Conservation (phyloP, 2,113 vertebrate species). For the Danio rerio region GRCz12tu NC_133188.1:13507001-13507500, state of each 20-base stretch:
- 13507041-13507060: slow-evolving; percentile 9
- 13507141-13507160: not conserved
- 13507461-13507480: slow-evolving; percentile 50
- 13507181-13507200: not conserved
- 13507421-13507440: slow-evolving; percentile 47
- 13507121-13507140: not conserved
- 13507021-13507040: not conserved
- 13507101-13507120: not conserved
- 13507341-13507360: slow-evolving; percentile 25
- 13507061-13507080: not conserved
- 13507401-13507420: slow-evolving; percentile 60
- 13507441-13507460: slow-evolving; percentile 67
- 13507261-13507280: not conserved
- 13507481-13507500: slow-evolving; percentile 35
- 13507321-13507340: not conserved
- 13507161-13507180: not conserved
- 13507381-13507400: slow-evolving; percentile 25
- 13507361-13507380: slow-evolving; percentile 48
- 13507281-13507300: not conserved
- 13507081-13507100: slow-evolving; percentile 8
- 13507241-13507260: not conserved
- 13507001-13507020: slow-evolving; percentile 11
- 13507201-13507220: slow-evolving; percentile 5
- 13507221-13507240: not conserved
- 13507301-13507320: slow-evolving; percentile 9